A percentile compares a stretch with the other conserved stretches of the same genome.
phyloP scores from a whole-genome alignment of 2,888 invertebrate species.

The Hofmannophila pseudospretella region DNA sequence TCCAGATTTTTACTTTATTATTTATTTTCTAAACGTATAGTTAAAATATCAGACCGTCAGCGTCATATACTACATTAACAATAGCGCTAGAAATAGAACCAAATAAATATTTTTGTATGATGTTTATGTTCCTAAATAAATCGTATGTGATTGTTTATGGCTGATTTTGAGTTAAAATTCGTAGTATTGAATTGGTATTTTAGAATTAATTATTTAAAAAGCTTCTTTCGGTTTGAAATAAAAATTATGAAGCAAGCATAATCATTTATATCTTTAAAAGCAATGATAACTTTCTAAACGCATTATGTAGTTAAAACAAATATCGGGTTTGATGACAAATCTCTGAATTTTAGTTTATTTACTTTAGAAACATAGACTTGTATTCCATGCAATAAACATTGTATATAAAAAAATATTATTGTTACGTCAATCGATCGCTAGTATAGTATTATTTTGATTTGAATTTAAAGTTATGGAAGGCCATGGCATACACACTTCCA shows the following conservation, averaged over 20 bases:
- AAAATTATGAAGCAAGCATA: constrained; percentile 1
- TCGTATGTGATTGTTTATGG: constrained; percentile 35
- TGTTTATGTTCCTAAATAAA: constrained; percentile 56
- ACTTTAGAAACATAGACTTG: constrained; percentile 15
- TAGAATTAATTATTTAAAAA: constrained; percentile 21
- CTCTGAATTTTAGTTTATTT: constrained; percentile 13
- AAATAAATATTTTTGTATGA: constrained; percentile 61
- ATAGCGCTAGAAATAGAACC: constrained; percentile 37
- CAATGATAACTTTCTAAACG: neutral
- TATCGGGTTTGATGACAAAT: neutral
- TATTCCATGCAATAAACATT: constrained; percentile 21
- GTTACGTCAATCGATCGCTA: constrained; percentile 23
- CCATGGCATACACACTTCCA: too few relatives aligned
- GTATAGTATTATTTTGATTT: constrained; percentile 22
- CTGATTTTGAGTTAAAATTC: constrained; percentile 22
- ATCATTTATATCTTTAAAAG: neutral
- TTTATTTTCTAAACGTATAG: too few relatives aligned
- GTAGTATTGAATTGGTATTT: constrained; percentile 29
- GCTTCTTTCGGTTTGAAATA: constrained; percentile 6
- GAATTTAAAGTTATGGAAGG: too few relatives aligned
- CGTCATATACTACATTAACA: too few relatives aligned
- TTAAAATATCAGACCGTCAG: too few relatives aligned
- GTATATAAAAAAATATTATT: constrained; percentile 10
- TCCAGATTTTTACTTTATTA: too few relatives aligned
- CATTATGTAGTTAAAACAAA: neutral